phyloP scores from a whole-genome alignment of 2,888 invertebrate genomes.

The Napeogenes inachia region DNA sequence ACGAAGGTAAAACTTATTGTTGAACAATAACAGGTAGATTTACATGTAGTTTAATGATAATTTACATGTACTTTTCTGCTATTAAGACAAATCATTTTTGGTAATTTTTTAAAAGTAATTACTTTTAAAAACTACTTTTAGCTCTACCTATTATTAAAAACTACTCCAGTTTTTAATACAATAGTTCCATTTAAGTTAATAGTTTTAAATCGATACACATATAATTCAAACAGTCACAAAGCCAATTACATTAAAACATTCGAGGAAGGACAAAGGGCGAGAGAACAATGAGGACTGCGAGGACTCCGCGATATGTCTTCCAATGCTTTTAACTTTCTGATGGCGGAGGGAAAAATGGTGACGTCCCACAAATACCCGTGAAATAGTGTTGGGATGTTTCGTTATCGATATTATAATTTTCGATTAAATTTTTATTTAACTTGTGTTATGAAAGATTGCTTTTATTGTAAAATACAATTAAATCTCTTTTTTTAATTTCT shows the following conservation, averaged over 20 bases:
- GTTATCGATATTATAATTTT: conserved; percentile 22
- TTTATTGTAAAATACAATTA: too few relatives aligned
- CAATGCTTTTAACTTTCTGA: conserved; percentile 78
- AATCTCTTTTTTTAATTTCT: background rate
- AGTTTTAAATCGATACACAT: conserved; percentile 1
- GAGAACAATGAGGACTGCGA: conserved; percentile 69
- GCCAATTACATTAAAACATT: conserved; percentile 79
- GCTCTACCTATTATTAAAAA: background rate
- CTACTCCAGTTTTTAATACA: background rate
- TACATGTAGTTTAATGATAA: background rate
- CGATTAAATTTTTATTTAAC: background rate
- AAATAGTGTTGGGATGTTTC: conserved; percentile 48
- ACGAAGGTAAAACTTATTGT: too few relatives aligned
- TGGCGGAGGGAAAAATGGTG: conserved; percentile 74
- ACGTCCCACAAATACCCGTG: conserved; percentile 71
- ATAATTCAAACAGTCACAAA: conserved; percentile 54
- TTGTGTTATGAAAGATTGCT: too few relatives aligned
- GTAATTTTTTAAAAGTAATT: too few relatives aligned
- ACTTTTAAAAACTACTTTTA: background rate
- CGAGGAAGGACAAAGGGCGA: conserved; percentile 70
- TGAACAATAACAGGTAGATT: too few relatives aligned
- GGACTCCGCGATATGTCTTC: conserved; percentile 75
- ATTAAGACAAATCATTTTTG: too few relatives aligned
- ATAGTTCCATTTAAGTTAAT: conserved; percentile 3
- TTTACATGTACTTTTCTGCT: too few relatives aligned